Percentiles rank a stretch among this genome's conserved stretches.
These are phyloP conservation scores for Gymnocypris eckloni DNA, from an alignment of 2,797 vertebrate species.

Conservation along the genomic window DNA sequence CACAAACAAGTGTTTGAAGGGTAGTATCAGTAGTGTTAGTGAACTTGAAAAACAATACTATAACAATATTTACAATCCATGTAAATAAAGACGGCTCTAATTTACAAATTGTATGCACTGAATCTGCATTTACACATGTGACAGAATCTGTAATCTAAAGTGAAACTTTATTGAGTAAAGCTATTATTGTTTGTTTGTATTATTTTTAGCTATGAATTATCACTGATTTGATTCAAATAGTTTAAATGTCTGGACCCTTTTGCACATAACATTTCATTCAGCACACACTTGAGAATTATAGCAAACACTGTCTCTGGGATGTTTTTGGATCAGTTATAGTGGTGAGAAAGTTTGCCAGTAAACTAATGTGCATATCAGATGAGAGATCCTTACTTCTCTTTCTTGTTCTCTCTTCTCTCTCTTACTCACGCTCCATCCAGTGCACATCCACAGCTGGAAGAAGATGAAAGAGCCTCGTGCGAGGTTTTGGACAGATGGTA, in stretches of 20 bases:
- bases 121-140: neutral
- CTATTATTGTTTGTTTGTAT: neutral
- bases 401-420: constrained; percentile 36
- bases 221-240: neutral
- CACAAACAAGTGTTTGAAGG: neutral
- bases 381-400: constrained; percentile 54
- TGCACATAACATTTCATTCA: neutral
- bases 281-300: constrained; percentile 2
- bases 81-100: neutral
- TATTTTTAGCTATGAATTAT: neutral
- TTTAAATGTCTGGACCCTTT: neutral
- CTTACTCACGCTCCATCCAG: constrained; percentile 41
- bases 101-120: neutral
- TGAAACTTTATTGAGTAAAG: neutral
- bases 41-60: neutral
- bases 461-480: constrained; percentile 77
- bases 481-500: constrained; percentile 74
- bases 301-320: neutral
- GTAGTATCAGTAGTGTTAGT: neutral
- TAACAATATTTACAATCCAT: neutral
- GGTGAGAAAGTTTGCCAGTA: constrained; percentile 70
- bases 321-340: constrained; percentile 59
- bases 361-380: constrained; percentile 74
- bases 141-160: neutral
- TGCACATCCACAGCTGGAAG: constrained; percentile 77